Evolutionary conservation across 2,113 vertebrate species (phyloP).

Genomic region (Orcinus orca): DNA sequence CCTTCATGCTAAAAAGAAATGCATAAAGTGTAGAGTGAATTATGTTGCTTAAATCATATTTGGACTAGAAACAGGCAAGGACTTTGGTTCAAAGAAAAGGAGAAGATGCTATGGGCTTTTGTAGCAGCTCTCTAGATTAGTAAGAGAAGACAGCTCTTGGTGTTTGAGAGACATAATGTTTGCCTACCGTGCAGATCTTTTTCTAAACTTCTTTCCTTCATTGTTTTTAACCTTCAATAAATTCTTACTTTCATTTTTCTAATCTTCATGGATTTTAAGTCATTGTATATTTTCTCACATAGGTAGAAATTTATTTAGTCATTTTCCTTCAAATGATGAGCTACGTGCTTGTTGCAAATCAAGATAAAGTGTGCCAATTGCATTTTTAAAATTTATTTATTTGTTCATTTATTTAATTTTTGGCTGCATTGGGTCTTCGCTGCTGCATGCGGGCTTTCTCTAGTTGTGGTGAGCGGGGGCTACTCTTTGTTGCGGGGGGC

Average conservation of each 20-base stretch:
- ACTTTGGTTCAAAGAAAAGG: constrained; percentile 11
- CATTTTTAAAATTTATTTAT: not conserved
- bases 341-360: not conserved
- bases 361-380: not conserved
- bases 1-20: constrained; percentile 12
- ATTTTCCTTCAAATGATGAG: not conserved
- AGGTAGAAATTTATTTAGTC: not conserved
- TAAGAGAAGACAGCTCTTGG: not conserved
- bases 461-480: no score
- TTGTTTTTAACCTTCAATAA: not conserved
- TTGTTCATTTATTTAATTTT: no score
- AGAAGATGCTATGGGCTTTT: not conserved
- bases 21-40: constrained; percentile 5
- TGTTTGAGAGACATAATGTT: not conserved
- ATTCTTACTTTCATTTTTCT: not conserved
- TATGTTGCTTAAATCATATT: not conserved
- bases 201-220: not conserved
- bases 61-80: constrained; percentile 24
- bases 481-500: no score
- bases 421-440: no score
- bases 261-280: not conserved
- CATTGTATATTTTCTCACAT: not conserved
- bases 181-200: not conserved
- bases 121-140: not conserved
- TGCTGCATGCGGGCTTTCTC: no score